phyloP scores from a whole-genome alignment of 2,113 vertebrate genomes.

The Sorex araneus region DNA sequence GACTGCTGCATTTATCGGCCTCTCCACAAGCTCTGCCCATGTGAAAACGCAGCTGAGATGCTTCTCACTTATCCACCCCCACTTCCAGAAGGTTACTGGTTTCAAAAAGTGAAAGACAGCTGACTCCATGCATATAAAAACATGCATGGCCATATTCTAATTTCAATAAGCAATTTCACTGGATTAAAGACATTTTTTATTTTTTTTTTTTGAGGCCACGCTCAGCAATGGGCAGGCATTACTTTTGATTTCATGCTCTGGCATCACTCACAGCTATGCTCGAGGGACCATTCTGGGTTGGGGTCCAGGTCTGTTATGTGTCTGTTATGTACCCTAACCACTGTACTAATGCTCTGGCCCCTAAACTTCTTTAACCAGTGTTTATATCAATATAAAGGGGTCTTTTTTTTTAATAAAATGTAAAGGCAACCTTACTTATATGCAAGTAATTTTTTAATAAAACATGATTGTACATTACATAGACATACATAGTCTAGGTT shows the following conservation, averaged over 20 bases:
- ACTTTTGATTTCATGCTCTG: too few species aligned
- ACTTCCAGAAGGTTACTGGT: conserved; percentile 30
- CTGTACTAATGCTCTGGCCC: too few species aligned
- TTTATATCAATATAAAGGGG: not conserved
- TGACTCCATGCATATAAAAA: conserved; percentile 38
- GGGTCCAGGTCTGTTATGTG: too few species aligned
- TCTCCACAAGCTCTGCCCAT: not conserved
- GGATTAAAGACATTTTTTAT: not conserved
- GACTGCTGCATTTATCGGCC: not conserved
- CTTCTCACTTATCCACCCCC: not conserved
- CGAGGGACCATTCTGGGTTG: too few species aligned
- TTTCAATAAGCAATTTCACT: conserved; percentile 51
- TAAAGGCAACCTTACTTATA: conserved; percentile 46
- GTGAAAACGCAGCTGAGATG: not conserved
- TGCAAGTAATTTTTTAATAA: conserved; percentile 24
- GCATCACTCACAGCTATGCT: too few species aligned
- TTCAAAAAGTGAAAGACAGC: conserved; percentile 51
- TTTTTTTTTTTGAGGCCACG: too few species aligned
- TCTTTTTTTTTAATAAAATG: conserved; percentile 41
- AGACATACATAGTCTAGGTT: conserved; percentile 20
- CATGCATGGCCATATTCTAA: not conserved
- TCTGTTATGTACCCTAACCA: too few species aligned
- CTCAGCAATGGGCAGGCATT: too few species aligned
- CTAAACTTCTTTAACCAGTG: conserved; percentile 38
- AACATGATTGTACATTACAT: conserved; percentile 19